Conservation (phyloP, 1,140 invertebrate species). For the Drosophila auraria region DNA sequence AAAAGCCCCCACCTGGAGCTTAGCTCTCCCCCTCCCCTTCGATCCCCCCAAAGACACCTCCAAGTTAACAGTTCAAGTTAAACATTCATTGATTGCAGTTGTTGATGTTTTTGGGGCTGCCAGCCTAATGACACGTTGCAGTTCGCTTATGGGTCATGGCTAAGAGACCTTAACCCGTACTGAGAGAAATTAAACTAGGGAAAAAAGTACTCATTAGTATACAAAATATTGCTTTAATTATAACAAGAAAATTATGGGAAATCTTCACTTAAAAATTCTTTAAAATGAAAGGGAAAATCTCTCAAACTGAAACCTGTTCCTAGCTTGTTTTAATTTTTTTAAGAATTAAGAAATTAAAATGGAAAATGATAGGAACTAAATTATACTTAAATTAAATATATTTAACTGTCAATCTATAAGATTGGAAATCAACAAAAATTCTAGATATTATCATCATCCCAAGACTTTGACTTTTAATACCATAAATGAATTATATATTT, state of each 20-base stretch:
- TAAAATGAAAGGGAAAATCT: background rate
- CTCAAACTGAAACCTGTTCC: background rate
- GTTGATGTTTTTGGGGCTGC: conserved; percentile 19
- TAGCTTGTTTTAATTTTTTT: no score
- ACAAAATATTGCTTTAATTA: background rate
- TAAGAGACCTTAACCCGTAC: background rate
- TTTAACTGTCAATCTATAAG: no score
- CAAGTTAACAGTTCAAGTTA: conserved; percentile 47
- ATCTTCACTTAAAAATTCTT: background rate
- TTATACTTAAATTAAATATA: no score
- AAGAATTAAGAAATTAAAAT: no score
- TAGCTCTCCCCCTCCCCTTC: background rate
- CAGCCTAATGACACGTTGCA: conserved; percentile 45
- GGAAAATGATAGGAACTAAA: no score
- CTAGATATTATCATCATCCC: no score
- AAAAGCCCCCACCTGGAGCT: background rate
- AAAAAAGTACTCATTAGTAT: background rate
- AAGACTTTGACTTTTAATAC: no score
- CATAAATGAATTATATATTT: no score
- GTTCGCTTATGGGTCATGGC: conserved; percentile 40
- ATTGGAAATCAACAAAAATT: no score
- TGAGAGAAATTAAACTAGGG: background rate
- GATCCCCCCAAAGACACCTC: background rate
- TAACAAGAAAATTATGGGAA: background rate
- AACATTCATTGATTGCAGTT: conserved; percentile 44